Base-by-base conservation (phyloP, 2,888 invertebrate species). In the Cerastis rubricosa region DNA sequence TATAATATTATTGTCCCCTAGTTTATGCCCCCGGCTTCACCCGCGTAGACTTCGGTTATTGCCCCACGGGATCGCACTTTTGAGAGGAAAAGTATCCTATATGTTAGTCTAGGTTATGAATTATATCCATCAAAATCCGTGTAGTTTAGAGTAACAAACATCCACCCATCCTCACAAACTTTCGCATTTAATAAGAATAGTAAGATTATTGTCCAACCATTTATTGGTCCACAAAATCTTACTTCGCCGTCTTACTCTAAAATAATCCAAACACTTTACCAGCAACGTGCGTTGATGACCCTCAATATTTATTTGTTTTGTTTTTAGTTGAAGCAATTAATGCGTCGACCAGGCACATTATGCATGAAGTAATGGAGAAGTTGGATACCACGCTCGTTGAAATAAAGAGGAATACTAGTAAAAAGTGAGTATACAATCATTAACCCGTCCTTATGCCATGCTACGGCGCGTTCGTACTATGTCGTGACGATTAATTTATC, bases 361-460 rank as follows among this genome's bases (percentile, higher is more conserved):
- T 95, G 22, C 89, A 91, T 19, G 90, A 88, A 79, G 83, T 95
- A 12, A 80, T 93, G 78, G 95, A 95, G 81, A 94, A 91, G 69
- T 73, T 95, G 71, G 92, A 95, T 40, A 95, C 95, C 0, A 94
- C 95, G 0, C 84, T 95, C 0, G 84, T 83, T 0, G 94, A 95
- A 80, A 94, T 92, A 57, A 91, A 95, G 61, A 90, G 92, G 51
- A 91, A 89, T 51, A 94, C 95, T 0, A 92, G 90, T 51, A 92
- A 88, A 78, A 91, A 90, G 95, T 95, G 84, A 90, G 91, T 81
- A 57, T 67, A 11, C 6, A 35, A 11, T 61, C 9, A 12, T 12
- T 17, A 25, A 25, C 25, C 7, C 17, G 57, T 2, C 14, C 25
- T 14, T 14, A 6, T 25, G 14, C 7, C 1, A 57, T 5, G 57